These are phyloP conservation scores for Lamellibrachia satsuma DNA, from an alignment of 2,888 invertebrate species.

Conservation along the genomic window DNA sequence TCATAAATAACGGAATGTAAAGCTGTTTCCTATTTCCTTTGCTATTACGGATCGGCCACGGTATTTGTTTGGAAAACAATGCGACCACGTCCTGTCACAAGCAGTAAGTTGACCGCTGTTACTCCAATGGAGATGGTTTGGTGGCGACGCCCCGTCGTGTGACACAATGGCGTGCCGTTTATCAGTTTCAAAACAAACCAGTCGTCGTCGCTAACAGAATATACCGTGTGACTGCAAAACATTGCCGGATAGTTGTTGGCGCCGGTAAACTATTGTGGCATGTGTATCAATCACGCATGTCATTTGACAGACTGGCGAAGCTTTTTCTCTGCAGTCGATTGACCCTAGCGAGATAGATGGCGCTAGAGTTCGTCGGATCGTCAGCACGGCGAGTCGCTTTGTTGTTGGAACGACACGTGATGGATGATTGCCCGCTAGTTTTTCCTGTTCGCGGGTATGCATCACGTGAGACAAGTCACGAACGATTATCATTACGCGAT, in stretches of 20 bases:
- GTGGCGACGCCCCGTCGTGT: neutral
- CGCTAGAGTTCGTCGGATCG: neutral
- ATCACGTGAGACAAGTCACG: neutral
- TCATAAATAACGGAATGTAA: neutral
- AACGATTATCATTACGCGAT: neutral
- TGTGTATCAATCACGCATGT: neutral
- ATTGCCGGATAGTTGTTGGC: neutral
- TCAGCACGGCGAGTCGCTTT: neutral
- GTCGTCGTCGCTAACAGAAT: neutral
- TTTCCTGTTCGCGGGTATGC: neutral
- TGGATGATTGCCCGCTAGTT: neutral
- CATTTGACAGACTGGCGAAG: neutral
- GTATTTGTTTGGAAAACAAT: neutral
- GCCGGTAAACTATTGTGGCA: neutral
- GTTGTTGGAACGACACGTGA: neutral
- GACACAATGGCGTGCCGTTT: neutral
- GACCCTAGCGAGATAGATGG: neutral
- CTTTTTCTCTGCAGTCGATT: neutral
- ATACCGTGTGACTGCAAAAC: conserved; percentile 17
- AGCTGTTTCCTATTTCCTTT: neutral
- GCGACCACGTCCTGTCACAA: neutral
- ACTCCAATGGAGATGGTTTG: neutral
- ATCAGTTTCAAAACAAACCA: neutral
- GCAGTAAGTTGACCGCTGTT: neutral
- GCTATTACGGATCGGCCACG: neutral